These are phyloP conservation scores for Scomber scombrus DNA, from an alignment of 2,113 vertebrate species.

Conservation along the genomic window DNA sequence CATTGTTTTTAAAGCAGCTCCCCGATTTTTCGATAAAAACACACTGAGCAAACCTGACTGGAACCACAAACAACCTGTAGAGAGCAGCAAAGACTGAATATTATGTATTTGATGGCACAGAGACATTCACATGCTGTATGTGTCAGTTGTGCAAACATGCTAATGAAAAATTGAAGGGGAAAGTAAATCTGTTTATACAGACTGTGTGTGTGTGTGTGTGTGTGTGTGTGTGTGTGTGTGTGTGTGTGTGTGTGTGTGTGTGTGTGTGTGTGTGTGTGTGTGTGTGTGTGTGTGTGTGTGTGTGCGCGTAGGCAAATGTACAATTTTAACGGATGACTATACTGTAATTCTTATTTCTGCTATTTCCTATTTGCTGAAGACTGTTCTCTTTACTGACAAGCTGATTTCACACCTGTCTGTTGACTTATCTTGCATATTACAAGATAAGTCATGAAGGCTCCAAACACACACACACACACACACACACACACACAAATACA, in stretches of 20 bases:
- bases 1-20: background rate
- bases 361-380: background rate
- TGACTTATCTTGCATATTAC: slow-evolving; percentile 24
- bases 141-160: slow-evolving; percentile 12
- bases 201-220: background rate
- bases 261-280: background rate
- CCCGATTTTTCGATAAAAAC: background rate
- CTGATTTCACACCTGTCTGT: slow-evolving; percentile 58
- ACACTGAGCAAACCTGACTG: no score
- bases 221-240: background rate
- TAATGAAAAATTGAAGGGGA: background rate
- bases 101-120: background rate
- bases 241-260: slow-evolving; percentile 1
- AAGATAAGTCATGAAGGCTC: slow-evolving; percentile 31
- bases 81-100: slow-evolving; percentile 59
- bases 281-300: slow-evolving; percentile 1
- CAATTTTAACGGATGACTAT: slow-evolving; percentile 8
- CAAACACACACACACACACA: background rate
- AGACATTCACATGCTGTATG: background rate
- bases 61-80: slow-evolving; percentile 22
- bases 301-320: no score
- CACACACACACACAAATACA: background rate
- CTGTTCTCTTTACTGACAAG: slow-evolving; percentile 28
- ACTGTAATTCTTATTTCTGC: background rate
- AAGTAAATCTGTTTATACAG: background rate